These are phyloP conservation scores for Pseudomyrmex flavicornis DNA, from an alignment of 1,140 invertebrate species.

Conservation along the genomic window DNA sequence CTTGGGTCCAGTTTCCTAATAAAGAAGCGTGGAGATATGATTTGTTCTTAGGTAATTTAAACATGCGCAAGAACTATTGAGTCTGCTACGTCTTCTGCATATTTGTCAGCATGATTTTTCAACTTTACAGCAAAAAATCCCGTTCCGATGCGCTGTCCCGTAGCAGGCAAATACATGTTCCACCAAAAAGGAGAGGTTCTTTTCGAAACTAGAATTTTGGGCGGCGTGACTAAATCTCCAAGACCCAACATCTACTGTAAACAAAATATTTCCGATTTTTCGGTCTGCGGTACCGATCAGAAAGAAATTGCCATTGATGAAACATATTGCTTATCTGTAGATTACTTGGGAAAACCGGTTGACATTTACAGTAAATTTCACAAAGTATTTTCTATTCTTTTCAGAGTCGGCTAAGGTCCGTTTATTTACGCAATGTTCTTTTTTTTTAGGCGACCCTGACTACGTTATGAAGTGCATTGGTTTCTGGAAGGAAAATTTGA, in stretches of 20 bases:
- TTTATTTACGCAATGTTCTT: constrained; percentile 1
- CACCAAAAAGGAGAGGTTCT: constrained; percentile 94
- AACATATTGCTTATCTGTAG: constrained; percentile 97
- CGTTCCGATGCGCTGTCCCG: constrained; percentile 96
- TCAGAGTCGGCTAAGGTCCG: constrained; percentile 18
- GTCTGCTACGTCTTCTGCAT: not conserved
- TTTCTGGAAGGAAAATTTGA: constrained; percentile 99
- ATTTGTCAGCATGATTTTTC: constrained; percentile 34
- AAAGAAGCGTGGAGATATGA: constrained; percentile 95
- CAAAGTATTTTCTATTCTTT: not conserved
- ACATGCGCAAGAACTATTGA: constrained; percentile 3
- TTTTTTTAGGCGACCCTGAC: constrained; percentile 93
- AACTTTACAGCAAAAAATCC: constrained; percentile 92
- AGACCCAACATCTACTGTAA: constrained; percentile 97
- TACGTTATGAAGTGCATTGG: constrained; percentile 99
- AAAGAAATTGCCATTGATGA: constrained; percentile 97
- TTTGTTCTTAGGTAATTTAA: constrained; percentile 89
- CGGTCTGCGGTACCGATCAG: constrained; percentile 96
- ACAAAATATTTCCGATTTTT: constrained; percentile 97
- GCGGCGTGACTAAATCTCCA: constrained; percentile 96
- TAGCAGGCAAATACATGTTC: constrained; percentile 98
- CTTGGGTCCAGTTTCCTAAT: constrained; percentile 96
- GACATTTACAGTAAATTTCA: constrained; percentile 93
- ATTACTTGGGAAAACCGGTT: constrained; percentile 95
- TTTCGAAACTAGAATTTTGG: constrained; percentile 96